A percentile compares a stretch with the other conserved stretches of the same genome.
These are phyloP conservation scores for Sylvilagus bachmani DNA, from an alignment of 2,113 vertebrate species.

Conservation along the genomic window DNA sequence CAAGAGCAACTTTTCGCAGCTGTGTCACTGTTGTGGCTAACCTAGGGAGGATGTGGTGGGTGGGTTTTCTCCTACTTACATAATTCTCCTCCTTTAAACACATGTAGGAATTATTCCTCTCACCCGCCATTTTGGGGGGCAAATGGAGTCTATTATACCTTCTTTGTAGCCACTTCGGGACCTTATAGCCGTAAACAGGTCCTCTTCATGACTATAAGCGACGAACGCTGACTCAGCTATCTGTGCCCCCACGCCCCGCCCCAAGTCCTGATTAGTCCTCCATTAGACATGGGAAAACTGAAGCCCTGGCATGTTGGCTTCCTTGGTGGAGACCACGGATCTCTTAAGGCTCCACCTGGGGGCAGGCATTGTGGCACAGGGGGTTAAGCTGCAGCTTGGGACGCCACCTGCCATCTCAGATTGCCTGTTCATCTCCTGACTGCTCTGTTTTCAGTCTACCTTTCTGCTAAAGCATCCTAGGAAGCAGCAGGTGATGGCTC, in stretches of 20 bases:
- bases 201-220: neutral
- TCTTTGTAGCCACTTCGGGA: conserved; percentile 15
- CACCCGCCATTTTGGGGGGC: neutral
- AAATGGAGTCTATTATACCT: neutral
- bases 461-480: no score
- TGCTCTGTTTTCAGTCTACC: no score
- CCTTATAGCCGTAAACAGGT: conserved; percentile 41
- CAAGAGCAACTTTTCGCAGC: neutral
- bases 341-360: neutral
- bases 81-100: conserved; percentile 45
- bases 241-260: neutral
- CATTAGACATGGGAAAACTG: conserved; percentile 26
- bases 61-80: conserved; percentile 31
- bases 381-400: no score
- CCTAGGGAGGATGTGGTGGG: conserved; percentile 28
- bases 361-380: no score
- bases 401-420: no score
- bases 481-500: no score
- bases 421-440: no score
- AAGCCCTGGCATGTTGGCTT: neutral
- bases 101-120: conserved; percentile 26
- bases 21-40: conserved; percentile 22
- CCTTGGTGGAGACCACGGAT: conserved; percentile 12
- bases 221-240: neutral
- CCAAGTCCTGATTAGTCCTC: neutral